Evolutionary conservation across 2,113 vertebrate genomes (phyloP).

Genomic region (Rhadina sibilatrix): DNA sequence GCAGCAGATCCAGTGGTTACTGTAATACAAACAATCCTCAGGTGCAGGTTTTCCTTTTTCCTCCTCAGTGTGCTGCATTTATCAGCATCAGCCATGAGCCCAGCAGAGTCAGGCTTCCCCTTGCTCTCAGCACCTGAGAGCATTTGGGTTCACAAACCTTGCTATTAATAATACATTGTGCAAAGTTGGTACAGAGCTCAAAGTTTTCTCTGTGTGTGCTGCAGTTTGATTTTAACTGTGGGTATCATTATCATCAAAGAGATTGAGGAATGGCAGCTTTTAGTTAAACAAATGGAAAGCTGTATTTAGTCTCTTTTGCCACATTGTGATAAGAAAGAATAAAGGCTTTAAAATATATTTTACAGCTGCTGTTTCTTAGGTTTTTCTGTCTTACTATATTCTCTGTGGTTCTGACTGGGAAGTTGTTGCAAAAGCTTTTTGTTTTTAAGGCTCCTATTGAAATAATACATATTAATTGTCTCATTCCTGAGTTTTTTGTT

Average conservation of each 20-base stretch:
- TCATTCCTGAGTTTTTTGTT: conserved; percentile 30
- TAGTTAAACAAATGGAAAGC: conserved; percentile 75
- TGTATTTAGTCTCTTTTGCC: conserved; percentile 72
- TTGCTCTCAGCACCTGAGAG: conserved; percentile 38
- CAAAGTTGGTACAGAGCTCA: conserved; percentile 51
- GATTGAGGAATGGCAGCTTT: conserved; percentile 73
- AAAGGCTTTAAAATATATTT: conserved; percentile 68
- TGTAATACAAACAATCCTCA: background rate
- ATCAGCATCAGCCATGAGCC: background rate
- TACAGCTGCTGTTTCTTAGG: conserved; percentile 68
- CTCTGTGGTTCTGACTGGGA: conserved; percentile 43
- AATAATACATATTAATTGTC: conserved; percentile 46
- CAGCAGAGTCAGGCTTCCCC: background rate
- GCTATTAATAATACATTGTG: conserved; percentile 51
- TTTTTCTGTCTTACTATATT: conserved; percentile 62
- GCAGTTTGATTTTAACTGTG: conserved; percentile 58
- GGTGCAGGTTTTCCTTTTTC: background rate
- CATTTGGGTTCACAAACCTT: background rate
- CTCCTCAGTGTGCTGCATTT: background rate
- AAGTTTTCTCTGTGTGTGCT: conserved; percentile 12
- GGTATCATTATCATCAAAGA: conserved; percentile 65
- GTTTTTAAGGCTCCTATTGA: conserved; percentile 63
- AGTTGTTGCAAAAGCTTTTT: conserved; percentile 56
- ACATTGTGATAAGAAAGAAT: conserved; percentile 72
- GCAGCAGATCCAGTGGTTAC: background rate